A percentile compares a stretch with the other conserved stretches of the same genome.
Evolutionary conservation across 2,888 invertebrate genomes (phyloP).

Genomic region (Drosophila sordidula): DNA sequence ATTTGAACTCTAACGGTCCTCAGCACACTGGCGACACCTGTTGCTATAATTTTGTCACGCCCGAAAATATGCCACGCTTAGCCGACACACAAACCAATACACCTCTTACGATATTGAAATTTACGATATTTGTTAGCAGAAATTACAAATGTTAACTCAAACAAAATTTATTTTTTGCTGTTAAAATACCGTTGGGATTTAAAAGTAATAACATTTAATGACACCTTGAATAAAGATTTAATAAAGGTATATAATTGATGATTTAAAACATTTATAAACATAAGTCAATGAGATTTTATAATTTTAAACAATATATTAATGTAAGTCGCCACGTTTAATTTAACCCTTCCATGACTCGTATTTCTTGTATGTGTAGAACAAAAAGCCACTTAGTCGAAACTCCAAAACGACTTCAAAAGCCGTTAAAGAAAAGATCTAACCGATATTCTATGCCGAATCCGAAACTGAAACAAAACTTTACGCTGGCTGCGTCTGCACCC

Average conservation of each 20-base stretch:
- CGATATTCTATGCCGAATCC: slow-evolving; percentile 38
- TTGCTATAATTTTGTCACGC: neutral
- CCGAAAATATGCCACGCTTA: slow-evolving; percentile 9
- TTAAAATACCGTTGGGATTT: neutral
- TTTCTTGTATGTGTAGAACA: slow-evolving; percentile 1
- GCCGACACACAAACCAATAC: neutral
- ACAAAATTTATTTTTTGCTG: neutral
- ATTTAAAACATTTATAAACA: no score
- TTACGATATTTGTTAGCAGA: slow-evolving; percentile 15
- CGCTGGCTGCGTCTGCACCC: slow-evolving; percentile 33
- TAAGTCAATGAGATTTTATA: no score
- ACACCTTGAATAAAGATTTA: no score
- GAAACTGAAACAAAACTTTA: slow-evolving; percentile 39
- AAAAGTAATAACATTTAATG: neutral
- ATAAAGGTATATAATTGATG: no score
- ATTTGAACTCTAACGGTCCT: neutral
- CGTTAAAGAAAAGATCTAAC: slow-evolving; percentile 35
- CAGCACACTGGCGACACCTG: slow-evolving; percentile 24
- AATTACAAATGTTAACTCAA: neutral
- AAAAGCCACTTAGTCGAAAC: neutral
- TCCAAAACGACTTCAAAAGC: slow-evolving; percentile 9
- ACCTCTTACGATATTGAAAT: slow-evolving; percentile 6
- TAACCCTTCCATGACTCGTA: no score
- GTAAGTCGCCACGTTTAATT: no score
- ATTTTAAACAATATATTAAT: no score